Percentiles rank a stretch among this genome's conserved stretches.
Evolutionary conservation across 2,113 vertebrate species (phyloP).

Genomic region (Platichthys flesus): DNA sequence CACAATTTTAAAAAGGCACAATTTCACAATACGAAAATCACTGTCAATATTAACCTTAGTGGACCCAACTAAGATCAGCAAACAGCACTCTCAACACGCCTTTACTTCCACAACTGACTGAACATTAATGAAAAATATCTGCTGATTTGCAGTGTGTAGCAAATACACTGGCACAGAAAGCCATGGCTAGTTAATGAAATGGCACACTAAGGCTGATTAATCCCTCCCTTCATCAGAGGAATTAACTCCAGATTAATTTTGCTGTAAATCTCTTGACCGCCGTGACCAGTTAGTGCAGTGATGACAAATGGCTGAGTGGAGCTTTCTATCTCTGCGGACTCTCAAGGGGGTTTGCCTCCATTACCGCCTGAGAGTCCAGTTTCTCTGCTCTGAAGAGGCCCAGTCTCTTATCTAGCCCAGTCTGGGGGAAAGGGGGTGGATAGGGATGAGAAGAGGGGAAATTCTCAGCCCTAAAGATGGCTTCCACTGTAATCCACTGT

Average conservation of each 20-base stretch:
- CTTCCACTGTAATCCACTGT: conserved; percentile 65
- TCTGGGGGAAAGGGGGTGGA: neutral
- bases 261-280: conserved; percentile 21
- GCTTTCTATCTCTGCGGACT: conserved; percentile 6
- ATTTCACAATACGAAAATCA: no score
- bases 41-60: no score
- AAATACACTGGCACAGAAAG: neutral
- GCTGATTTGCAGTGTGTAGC: neutral
- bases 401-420: conserved; percentile 17
- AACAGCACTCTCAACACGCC: no score
- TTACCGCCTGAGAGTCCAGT: conserved; percentile 19
- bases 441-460: neutral
- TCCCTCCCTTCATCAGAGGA: conserved; percentile 37
- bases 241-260: conserved; percentile 48
- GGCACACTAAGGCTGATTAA: conserved; percentile 27
- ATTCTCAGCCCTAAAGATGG: conserved; percentile 39
- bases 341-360: conserved; percentile 19
- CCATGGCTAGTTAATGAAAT: conserved; percentile 32
- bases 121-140: neutral
- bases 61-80: no score
- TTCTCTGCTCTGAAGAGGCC: conserved; percentile 15
- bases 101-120: neutral
- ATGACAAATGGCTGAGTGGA: conserved; percentile 19
- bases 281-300: neutral
- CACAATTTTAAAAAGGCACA: no score